Base-by-base conservation (phyloP, 1,140 invertebrate genomes). In the Phymastichus coffea region DNA sequence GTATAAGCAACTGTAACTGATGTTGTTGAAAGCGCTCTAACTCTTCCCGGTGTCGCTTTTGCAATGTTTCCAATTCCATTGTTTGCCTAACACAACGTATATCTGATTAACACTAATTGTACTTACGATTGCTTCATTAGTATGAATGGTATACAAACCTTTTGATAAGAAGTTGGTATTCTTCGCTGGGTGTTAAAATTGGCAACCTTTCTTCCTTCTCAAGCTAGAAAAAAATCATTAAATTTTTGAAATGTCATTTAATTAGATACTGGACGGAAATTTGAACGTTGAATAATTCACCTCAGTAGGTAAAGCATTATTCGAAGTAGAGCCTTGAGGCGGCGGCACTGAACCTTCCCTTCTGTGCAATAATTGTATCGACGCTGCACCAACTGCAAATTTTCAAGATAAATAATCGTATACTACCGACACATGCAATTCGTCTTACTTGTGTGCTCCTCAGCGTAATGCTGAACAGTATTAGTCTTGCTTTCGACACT, bases 161-260 rank as follows among this genome's bases (percentile, higher is more conserved):
- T 66, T 78, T 80, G 59, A 80, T 80, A 2, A 80, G 66, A 53
- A 80, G 63, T 26, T 80, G 77, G 54, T 80, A 80, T 64, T 79
- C 77, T 69, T 79, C 77, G 41, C 77, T 80, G 14, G 77, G 77
- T 37, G 77, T 80, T 37, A 80, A 60, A 20, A 61, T 55, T 14
- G 71, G 64, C 8, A 67, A 61, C 53, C 71, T 70, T 44, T 80
- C 77, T 37, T 79, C 78, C 59, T 77, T 80, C 12, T 79, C 78
- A 37, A 63, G 57, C 62, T 74, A 57, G 43, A 54, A 46, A 46
- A 43, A 44, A 44, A 41, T 20, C 3, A 28, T 59, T 49, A 44
- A 62, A 41, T 9, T 22, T 3, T 40, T 52, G 4, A 43, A 57
- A 37, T 33, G 49, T 10, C 7, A 30, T 17, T 52, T 19, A 51